These are phyloP conservation scores for Catonia carolina DNA, from an alignment of 2,888 invertebrate species.

Conservation along the genomic window DNA sequence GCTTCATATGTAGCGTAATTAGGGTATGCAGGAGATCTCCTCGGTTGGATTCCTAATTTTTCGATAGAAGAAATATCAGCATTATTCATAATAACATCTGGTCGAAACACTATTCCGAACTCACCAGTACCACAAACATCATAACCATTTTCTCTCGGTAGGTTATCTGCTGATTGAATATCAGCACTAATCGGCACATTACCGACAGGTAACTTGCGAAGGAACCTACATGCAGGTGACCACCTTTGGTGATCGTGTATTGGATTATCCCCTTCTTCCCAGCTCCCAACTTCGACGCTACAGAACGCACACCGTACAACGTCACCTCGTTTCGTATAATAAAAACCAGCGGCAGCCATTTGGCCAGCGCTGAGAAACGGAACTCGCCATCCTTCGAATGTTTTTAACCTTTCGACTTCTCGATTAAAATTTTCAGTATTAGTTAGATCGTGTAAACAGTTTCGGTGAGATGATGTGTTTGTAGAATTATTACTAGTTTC, in stretches of 20 bases:
- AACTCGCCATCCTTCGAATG: conserved; percentile 32
- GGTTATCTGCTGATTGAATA: background rate
- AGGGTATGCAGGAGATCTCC: conserved; percentile 56
- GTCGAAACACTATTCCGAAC: conserved; percentile 29
- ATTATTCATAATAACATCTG: conserved; percentile 9
- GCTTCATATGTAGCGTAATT: conserved; percentile 63
- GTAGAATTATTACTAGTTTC: conserved; percentile 8
- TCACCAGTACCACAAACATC: conserved; percentile 31
- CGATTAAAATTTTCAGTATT: conserved; percentile 19
- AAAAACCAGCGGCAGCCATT: conserved; percentile 77
- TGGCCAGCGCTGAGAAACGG: conserved; percentile 39
- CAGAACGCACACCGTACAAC: conserved; percentile 77
- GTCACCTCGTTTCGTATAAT: conserved; percentile 66
- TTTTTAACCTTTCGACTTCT: conserved; percentile 30
- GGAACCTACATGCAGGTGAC: conserved; percentile 73
- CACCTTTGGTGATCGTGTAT: conserved; percentile 71
- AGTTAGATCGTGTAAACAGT: conserved; percentile 15
- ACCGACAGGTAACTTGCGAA: conserved; percentile 56
- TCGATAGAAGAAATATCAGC: conserved; percentile 26
- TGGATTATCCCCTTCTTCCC: conserved; percentile 77
- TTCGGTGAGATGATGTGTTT: conserved; percentile 7
- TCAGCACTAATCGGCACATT: conserved; percentile 50
- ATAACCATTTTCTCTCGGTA: conserved; percentile 23
- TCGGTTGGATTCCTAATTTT: conserved; percentile 35
- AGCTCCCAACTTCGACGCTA: conserved; percentile 69